phyloP scores from a whole-genome alignment of 2,113 vertebrate genomes.

The Empidonax traillii region DNA sequence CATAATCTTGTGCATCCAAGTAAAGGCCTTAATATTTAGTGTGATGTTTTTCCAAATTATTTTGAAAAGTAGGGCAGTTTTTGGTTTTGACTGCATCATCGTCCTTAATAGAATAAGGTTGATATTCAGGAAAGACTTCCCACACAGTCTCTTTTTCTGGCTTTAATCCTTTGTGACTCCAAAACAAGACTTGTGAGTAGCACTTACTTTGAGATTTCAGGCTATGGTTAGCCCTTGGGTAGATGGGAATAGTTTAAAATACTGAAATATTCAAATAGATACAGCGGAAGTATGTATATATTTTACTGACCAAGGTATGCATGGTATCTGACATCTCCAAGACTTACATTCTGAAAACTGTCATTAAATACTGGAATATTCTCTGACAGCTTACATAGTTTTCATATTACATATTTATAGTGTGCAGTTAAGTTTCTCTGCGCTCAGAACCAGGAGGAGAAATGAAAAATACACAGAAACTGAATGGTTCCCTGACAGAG shows the following conservation, averaged over 20 bases:
- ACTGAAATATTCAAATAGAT: slow-evolving; percentile 50
- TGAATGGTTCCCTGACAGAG: neutral
- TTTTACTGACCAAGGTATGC: neutral
- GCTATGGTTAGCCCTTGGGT: neutral
- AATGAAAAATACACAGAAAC: slow-evolving; percentile 18
- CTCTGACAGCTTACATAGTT: slow-evolving; percentile 31
- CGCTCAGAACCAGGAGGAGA: neutral
- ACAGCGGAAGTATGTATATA: neutral
- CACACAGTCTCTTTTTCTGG: neutral
- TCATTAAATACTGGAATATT: slow-evolving; percentile 49
- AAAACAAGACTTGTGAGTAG: neutral
- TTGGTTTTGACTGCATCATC: neutral
- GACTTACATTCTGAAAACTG: slow-evolving; percentile 41
- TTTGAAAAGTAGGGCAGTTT: neutral
- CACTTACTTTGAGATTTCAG: neutral
- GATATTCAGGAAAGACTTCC: neutral
- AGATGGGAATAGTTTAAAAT: slow-evolving; percentile 10
- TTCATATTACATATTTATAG: slow-evolving; percentile 58
- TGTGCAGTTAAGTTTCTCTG: slow-evolving; percentile 34
- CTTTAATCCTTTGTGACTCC: slow-evolving; percentile 9
- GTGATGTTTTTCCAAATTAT: neutral
- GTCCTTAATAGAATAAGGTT: neutral
- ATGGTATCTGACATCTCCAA: slow-evolving; percentile 24
- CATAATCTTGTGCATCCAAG: neutral
- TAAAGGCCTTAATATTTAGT: neutral